Percentiles rank a stretch among this genome's conserved stretches.
Conservation (phyloP, 2,113 vertebrate genomes). For the Ancistrus triradiatus region DNA sequence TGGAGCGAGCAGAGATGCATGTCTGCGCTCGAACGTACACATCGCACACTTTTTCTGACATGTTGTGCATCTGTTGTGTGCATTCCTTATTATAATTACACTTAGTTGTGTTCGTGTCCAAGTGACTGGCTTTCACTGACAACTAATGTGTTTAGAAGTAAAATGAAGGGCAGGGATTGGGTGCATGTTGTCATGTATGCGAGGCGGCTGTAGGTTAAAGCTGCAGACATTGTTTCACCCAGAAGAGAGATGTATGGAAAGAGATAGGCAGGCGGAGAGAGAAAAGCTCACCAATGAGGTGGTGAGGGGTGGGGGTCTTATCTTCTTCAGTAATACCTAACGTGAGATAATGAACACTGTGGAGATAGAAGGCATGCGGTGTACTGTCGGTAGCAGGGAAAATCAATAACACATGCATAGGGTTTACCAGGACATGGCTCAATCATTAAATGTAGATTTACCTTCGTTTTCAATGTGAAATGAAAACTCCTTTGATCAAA, state of each 20-base stretch:
- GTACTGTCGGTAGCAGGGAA: constrained; percentile 34
- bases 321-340: neutral
- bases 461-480: constrained; percentile 33
- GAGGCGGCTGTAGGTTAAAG: constrained; percentile 26
- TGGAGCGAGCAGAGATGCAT: constrained; percentile 42
- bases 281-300: neutral
- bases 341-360: constrained; percentile 47
- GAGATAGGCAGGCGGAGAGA: neutral
- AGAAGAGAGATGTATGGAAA: constrained; percentile 9
- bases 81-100: constrained; percentile 21
- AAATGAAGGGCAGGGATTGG: constrained; percentile 44
- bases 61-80: constrained; percentile 15
- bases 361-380: constrained; percentile 45
- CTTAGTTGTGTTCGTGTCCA: too few relatives aligned
- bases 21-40: neutral
- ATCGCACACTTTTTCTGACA: neutral
- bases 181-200: constrained; percentile 10
- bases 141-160: constrained; percentile 40
- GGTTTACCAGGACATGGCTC: constrained; percentile 38
- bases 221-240: constrained; percentile 21
- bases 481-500: neutral
- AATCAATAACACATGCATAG: constrained; percentile 50
- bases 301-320: constrained; percentile 16
- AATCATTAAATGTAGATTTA: constrained; percentile 48
- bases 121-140: constrained; percentile 52